phyloP scores from a whole-genome alignment of 2,113 vertebrate genomes.

The Perccottus glenii region DNA sequence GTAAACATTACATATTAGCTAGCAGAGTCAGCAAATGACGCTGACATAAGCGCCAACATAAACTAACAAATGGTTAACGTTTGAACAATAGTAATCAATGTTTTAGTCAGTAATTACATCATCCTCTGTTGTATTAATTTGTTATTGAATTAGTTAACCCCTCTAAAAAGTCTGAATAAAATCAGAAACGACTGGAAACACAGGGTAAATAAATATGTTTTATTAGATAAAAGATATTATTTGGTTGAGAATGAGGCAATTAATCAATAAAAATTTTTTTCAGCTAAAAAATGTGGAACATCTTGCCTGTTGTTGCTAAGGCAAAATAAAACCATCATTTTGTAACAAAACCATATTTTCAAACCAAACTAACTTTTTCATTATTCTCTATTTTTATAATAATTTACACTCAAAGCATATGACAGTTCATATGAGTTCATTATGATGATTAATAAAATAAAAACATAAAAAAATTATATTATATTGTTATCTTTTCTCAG shows the following conservation, averaged over 20 bases:
- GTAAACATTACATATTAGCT: neutral
- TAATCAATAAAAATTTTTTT: neutral
- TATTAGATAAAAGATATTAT: neutral
- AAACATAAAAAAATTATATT: constrained; percentile 3
- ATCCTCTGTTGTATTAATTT: too few species aligned
- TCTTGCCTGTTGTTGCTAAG: neutral
- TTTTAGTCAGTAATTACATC: too few species aligned
- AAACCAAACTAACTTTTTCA: neutral
- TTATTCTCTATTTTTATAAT: neutral
- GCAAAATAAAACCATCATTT: neutral
- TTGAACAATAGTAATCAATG: too few species aligned
- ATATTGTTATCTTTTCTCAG: constrained; percentile 10
- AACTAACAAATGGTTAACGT: too few species aligned
- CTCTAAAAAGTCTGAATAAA: too few species aligned
- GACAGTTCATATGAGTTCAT: neutral
- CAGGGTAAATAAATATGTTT: constrained; percentile 4
- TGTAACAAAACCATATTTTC: neutral
- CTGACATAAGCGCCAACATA: too few species aligned
- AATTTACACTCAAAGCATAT: neutral
- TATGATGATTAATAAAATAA: neutral
- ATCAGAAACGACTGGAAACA: neutral
- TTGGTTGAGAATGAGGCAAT: neutral
- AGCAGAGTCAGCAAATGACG: neutral
- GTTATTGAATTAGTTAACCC: too few species aligned
- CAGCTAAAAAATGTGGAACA: neutral